These are phyloP conservation scores for Oithona nana DNA, from an alignment of 2,888 invertebrate species.

Conservation along the genomic window DNA sequence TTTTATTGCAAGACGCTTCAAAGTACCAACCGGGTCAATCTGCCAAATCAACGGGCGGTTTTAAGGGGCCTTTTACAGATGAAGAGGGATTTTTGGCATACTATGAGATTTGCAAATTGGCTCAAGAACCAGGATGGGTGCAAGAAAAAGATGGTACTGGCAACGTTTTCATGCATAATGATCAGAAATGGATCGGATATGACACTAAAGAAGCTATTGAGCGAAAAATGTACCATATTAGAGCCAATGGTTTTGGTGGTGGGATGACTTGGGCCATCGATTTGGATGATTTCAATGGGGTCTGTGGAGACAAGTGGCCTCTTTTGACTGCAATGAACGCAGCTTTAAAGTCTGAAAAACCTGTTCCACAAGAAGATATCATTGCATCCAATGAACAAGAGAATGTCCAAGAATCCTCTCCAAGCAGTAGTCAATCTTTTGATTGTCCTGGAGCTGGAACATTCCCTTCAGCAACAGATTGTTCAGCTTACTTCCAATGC, in stretches of 20 bases:
- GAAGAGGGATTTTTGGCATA: conserved; percentile 54
- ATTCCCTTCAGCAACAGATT: not conserved
- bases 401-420: not conserved
- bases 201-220: conserved; percentile 60
- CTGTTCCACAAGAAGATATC: not conserved
- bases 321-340: not conserved
- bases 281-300: conserved; percentile 46
- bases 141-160: conserved; percentile 41
- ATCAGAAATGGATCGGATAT: conserved; percentile 73
- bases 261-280: conserved; percentile 61
- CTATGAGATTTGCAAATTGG: conserved; percentile 46
- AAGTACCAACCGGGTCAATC: conserved; percentile 38
- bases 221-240: conserved; percentile 41
- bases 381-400: not conserved
- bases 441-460: not conserved
- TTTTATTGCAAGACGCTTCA: conserved; percentile 40
- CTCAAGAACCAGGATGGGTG: conserved; percentile 36
- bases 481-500: not conserved
- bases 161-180: conserved; percentile 49
- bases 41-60: conserved; percentile 30
- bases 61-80: conserved; percentile 20
- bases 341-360: not conserved
- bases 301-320: not conserved
- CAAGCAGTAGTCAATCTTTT: not conserved
- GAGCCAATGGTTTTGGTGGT: conserved; percentile 42